Base-by-base conservation (phyloP, 2,888 invertebrate genomes). In the Drosophila merina region DNA sequence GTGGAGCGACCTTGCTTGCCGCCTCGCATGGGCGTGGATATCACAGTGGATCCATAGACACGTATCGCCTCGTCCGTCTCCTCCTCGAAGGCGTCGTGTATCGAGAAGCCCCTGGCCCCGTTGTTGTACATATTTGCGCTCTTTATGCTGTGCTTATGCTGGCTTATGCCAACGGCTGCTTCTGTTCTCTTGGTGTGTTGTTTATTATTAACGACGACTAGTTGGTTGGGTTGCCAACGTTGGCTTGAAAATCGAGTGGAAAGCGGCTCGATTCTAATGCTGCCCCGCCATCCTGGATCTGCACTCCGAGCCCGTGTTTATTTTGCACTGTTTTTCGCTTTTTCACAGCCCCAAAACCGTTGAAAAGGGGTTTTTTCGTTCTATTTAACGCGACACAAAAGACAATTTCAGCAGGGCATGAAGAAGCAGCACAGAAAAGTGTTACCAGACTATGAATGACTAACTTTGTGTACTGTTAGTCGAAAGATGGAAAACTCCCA, bases 71-170 rank as follows among this genome's bases (percentile, higher is more conserved):
- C 96, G 88, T 96, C 96, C 49, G 96, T 96, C 90, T 96, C 96
- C 89, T 96, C 96, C 89, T 96, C 96, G 89, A 96, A 96, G 10
- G 96, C 96, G 91, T 96, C 96, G 91, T 96, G 96, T 84, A 96
- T 96, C 54, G 96, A 96, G 92, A 96, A 96, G 77, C 95, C 84
- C 75, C 88, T 55, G 40, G 83, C 67, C 47, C 88, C 84, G 77
- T 86, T 86, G 76, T 85, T 89, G 77, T 86, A 87, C 85, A 86
- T 86, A 26, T 28, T 54, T 62, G 59, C 59, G 45, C 42, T 48
- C 66, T 75, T 56, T 30, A 75, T 75, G 79, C 38, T 74, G 57
- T 63, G 20, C 51, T 64, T 20, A 20, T 20, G 20, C 1, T 20
- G 20, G 20, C 20, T 20, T 20, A 20, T 20, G 20, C 20, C 36